Base-by-base conservation (phyloP, 2,888 invertebrate species). In the Idaea dimidiata region DNA sequence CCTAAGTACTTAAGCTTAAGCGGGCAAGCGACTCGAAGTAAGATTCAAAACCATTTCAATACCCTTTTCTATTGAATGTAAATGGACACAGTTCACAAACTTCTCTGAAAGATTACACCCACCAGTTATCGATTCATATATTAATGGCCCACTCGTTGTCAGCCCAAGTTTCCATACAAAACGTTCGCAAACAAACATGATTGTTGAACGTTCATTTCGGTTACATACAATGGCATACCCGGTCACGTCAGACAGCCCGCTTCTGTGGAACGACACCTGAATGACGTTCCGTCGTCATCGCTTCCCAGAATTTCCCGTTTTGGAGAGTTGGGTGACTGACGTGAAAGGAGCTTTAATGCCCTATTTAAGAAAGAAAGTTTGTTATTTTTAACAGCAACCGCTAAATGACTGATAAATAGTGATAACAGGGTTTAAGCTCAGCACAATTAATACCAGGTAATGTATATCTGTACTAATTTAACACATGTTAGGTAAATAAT, bases 201-300 rank as follows among this genome's bases (percentile, higher is more conserved):
- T 54, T 54, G 59, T 57, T 55, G 18, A 54, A 54, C 74, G 72
- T 69, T 76, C 77, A 67, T 75, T 74, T 77, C 64, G 66, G 69
- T 71, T 69, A 80, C 81, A 81, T 72, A 59, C 62, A 65, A 65
- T 17, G 66, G 64, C 43, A 43, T 14, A 43, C 63, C 58, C 65
- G 24, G 24, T 1, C 24, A 24, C 24, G 64, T 68, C 67, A 71
- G 70, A 16, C 57, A 65, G 18, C 54, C 54, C 63, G 67, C 62
- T 59, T 62, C 68, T 77, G 75, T 76, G 64, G 61, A 69, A 59
- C 66, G 66, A 61, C 70, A 67, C 59, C 57, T 62, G 66, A 75
- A 73, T 71, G 66, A 69, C 68, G 64, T 68, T 68, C 59, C 72
- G 66, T 69, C 59, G 72, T 73, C 70, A 73, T 62, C 59, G 43